A percentile compares a stretch with the other conserved stretches of the same genome.
Evolutionary conservation across 1,140 invertebrate species (phyloP).

Genomic region (Musca domestica): DNA sequence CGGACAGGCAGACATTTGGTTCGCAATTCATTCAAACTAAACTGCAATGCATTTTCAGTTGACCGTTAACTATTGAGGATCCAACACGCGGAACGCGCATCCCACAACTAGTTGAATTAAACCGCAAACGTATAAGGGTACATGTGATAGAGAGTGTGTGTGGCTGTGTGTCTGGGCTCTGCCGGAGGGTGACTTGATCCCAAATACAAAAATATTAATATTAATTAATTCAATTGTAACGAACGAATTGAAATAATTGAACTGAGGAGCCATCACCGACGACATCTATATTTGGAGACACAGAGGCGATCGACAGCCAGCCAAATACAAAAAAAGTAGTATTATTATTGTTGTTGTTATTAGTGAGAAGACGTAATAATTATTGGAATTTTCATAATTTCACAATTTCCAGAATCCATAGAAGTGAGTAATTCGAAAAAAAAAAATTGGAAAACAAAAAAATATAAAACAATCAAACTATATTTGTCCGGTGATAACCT

Average conservation of each 20-base stretch:
- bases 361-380: too few relatives aligned
- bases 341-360: too few relatives aligned
- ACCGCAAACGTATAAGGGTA: background rate
- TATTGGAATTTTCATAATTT: background rate
- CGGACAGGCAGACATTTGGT: too few relatives aligned
- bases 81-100: background rate
- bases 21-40: too few relatives aligned
- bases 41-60: constrained; percentile 14
- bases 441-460: too few relatives aligned
- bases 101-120: background rate
- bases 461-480: too few relatives aligned
- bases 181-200: background rate
- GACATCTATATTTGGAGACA: too few relatives aligned
- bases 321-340: background rate
- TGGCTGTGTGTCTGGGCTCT: background rate
- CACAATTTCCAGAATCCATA: background rate
- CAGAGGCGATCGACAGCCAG: too few relatives aligned
- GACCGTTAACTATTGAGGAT: constrained; percentile 6
- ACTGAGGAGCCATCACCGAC: too few relatives aligned
- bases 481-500: too few relatives aligned
- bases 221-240: constrained; percentile 16
- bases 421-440: constrained; percentile 3
- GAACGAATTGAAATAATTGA: background rate
- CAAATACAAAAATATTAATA: constrained; percentile 5
- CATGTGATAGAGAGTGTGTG: background rate